Conservation (phyloP, 2,888 invertebrate genomes). For the Hirtodrosophila trivittata region DNA sequence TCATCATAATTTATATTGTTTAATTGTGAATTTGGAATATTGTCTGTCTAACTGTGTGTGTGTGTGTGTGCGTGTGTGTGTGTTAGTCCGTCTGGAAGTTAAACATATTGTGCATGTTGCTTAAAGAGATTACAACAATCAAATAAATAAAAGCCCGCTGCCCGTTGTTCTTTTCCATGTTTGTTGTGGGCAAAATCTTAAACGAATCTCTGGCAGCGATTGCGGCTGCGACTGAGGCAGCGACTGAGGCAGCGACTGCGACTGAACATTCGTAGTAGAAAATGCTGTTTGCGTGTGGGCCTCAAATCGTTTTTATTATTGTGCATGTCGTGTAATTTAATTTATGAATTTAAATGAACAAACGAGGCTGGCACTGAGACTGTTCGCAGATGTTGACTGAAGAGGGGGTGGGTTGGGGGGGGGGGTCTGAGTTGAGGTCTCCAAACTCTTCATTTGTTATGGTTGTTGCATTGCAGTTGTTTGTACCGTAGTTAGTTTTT, state of each 20-base stretch:
- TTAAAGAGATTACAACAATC: slow-evolving; percentile 71
- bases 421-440: slow-evolving; percentile 1
- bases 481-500: slow-evolving; percentile 38
- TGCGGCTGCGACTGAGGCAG: background rate
- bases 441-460: slow-evolving; percentile 40
- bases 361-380: slow-evolving; percentile 43
- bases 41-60: slow-evolving; percentile 14
- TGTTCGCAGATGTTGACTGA: background rate
- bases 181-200: slow-evolving; percentile 67
- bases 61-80: slow-evolving; percentile 10
- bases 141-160: slow-evolving; percentile 57
- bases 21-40: slow-evolving; percentile 63
- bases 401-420: background rate
- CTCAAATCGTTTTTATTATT: slow-evolving; percentile 77
- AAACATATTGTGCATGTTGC: slow-evolving; percentile 69
- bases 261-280: slow-evolving; percentile 16
- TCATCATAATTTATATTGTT: slow-evolving; percentile 71
- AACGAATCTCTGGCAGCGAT: slow-evolving; percentile 69
- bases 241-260: too few relatives aligned
- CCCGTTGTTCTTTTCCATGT: slow-evolving; percentile 31
- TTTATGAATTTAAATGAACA: slow-evolving; percentile 73
- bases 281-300: slow-evolving; percentile 68
- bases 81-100: slow-evolving; percentile 18
- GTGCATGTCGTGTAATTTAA: slow-evolving; percentile 79
- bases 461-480: slow-evolving; percentile 33